Evolutionary conservation across 1,140 invertebrate species (phyloP).

Genomic region (Phocides pigmalion): DNA sequence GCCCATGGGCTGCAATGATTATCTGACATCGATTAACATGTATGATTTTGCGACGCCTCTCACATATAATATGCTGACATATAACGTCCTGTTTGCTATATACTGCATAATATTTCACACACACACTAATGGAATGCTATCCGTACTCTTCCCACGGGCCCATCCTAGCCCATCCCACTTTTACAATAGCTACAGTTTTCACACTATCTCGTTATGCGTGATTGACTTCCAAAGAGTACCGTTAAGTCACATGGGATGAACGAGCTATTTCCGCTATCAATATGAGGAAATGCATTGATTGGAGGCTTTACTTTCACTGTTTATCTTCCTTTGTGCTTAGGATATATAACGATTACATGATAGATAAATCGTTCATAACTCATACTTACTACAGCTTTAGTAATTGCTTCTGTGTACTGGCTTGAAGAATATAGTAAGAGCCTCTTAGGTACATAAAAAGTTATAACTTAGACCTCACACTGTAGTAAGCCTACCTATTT

Average conservation of each 20-base stretch:
- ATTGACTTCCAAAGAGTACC: slow-evolving; percentile 63
- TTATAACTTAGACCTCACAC: too few species aligned
- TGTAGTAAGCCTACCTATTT: too few species aligned
- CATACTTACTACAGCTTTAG: too few species aligned
- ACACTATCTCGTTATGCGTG: slow-evolving; percentile 63
- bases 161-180: slow-evolving; percentile 65
- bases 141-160: slow-evolving; percentile 67
- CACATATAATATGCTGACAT: too few species aligned
- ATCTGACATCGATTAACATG: too few species aligned
- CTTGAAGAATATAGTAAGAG: too few species aligned
- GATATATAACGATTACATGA: not conserved
- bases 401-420: too few species aligned
- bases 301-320: slow-evolving; percentile 41
- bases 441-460: too few species aligned
- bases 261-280: slow-evolving; percentile 56
- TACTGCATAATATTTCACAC: not conserved
- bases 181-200: slow-evolving; percentile 67
- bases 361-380: too few species aligned
- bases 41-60: too few species aligned
- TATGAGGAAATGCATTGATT: slow-evolving; percentile 45
- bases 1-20: too few species aligned
- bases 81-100: too few species aligned
- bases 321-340: slow-evolving; percentile 6
- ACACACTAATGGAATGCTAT: slow-evolving; percentile 30
- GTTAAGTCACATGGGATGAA: slow-evolving; percentile 52